phyloP scores from a whole-genome alignment of 1,140 invertebrate species.

The Psix sp. region DNA sequence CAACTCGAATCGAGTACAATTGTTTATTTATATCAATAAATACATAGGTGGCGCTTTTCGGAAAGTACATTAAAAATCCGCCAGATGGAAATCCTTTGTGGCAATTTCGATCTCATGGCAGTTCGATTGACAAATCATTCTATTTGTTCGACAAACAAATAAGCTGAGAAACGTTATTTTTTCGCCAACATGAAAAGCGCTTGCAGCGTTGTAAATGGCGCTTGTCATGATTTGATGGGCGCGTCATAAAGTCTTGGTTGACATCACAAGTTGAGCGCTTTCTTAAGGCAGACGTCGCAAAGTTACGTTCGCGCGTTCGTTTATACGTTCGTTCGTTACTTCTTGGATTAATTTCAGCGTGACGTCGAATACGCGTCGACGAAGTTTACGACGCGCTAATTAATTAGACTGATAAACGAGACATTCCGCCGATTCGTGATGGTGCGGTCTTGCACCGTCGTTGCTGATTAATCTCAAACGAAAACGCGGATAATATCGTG shows the following conservation, averaged over 20 bases:
- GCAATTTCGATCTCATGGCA: no score
- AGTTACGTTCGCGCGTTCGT: conserved; percentile 42
- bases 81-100: no score
- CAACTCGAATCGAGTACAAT: no score
- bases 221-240: conserved; percentile 15
- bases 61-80: no score
- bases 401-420: conserved; percentile 70
- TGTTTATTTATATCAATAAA: no score
- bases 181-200: background rate
- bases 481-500: no score
- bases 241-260: conserved; percentile 20
- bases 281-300: conserved; percentile 38
- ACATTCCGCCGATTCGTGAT: conserved; percentile 55
- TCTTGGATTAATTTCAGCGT: conserved; percentile 62
- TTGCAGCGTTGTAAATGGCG: conserved; percentile 1
- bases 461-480: conserved; percentile 59
- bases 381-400: conserved; percentile 68
- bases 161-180: no score
- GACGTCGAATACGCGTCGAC: conserved; percentile 50
- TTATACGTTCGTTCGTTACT: conserved; percentile 50
- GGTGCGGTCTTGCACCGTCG: conserved; percentile 26
- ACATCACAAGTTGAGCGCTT: conserved; percentile 36
- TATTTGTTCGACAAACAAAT: no score
- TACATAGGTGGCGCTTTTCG: no score
- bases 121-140: no score